Evolutionary conservation across 2,113 vertebrate genomes (phyloP).

Genomic region (Catharus minimus): DNA sequence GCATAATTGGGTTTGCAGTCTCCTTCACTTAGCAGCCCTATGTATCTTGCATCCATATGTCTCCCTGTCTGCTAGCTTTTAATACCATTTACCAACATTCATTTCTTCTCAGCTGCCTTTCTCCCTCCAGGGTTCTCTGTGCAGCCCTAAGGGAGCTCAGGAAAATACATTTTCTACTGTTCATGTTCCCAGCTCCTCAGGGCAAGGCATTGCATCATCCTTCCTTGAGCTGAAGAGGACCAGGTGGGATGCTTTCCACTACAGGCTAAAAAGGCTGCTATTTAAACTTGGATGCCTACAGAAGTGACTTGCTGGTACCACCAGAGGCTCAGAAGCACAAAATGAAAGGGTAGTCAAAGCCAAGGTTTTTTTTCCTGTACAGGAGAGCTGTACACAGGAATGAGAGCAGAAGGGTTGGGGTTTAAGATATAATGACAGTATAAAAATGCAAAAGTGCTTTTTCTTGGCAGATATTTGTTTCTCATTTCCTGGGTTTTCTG

Average conservation of each 20-base stretch:
- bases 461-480: background rate
- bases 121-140: background rate
- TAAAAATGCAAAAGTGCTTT: background rate
- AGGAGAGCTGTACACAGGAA: background rate
- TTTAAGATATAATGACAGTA: background rate
- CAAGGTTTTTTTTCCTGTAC: background rate
- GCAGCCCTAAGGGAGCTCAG: background rate
- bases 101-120: background rate
- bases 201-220: background rate
- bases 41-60: background rate
- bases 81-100: constrained; percentile 3
- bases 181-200: background rate
- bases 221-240: background rate
- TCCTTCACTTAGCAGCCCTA: background rate
- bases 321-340: background rate
- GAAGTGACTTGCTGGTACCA: background rate
- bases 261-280: background rate
- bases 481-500: background rate
- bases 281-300: background rate
- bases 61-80: constrained; percentile 1
- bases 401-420: background rate
- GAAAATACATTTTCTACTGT: background rate
- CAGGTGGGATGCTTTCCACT: background rate
- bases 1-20: background rate
- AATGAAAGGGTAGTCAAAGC: background rate